These are phyloP conservation scores for Dorcus parallelipipedus DNA, from an alignment of 2,888 invertebrate genomes.

Conservation along the genomic window DNA sequence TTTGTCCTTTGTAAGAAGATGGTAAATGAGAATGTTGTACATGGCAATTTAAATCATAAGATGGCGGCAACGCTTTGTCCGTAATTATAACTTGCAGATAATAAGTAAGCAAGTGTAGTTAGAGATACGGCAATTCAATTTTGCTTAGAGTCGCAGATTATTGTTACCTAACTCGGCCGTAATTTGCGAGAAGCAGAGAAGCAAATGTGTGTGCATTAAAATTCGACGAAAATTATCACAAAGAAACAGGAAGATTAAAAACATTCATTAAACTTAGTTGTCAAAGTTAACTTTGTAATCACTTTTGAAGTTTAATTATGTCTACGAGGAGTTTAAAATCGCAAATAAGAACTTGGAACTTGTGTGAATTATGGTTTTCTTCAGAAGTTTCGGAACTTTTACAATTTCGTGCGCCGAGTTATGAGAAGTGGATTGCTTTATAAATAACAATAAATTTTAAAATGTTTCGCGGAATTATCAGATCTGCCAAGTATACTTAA, in stretches of 20 bases:
- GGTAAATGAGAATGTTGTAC: too few relatives aligned
- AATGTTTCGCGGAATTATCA: conserved; percentile 19
- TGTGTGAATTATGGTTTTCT: conserved; percentile 16
- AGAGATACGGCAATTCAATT: too few relatives aligned
- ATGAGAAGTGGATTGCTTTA: conserved; percentile 7
- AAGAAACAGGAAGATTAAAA: conserved; percentile 15
- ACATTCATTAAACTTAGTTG: conserved; percentile 27
- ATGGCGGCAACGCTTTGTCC: too few relatives aligned
- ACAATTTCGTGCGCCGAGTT: conserved; percentile 1
- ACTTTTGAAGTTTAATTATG: conserved; percentile 38
- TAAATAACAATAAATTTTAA: conserved; percentile 11
- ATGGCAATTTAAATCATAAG: too few relatives aligned
- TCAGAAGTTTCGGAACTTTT: background rate
- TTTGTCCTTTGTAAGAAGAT: too few relatives aligned
- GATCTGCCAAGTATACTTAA: conserved; percentile 37
- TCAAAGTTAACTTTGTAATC: conserved; percentile 37
- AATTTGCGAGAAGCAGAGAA: too few relatives aligned
- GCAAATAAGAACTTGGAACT: conserved; percentile 30
- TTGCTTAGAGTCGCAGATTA: too few relatives aligned
- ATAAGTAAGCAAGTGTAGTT: too few relatives aligned
- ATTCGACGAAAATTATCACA: conserved; percentile 5
- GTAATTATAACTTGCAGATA: too few relatives aligned
- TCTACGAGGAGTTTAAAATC: conserved; percentile 30
- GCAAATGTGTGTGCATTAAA: background rate
- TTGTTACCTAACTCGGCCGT: too few relatives aligned